These are phyloP conservation scores for Zaprionus capensis DNA, from an alignment of 1,140 invertebrate species.

Conservation along the genomic window DNA sequence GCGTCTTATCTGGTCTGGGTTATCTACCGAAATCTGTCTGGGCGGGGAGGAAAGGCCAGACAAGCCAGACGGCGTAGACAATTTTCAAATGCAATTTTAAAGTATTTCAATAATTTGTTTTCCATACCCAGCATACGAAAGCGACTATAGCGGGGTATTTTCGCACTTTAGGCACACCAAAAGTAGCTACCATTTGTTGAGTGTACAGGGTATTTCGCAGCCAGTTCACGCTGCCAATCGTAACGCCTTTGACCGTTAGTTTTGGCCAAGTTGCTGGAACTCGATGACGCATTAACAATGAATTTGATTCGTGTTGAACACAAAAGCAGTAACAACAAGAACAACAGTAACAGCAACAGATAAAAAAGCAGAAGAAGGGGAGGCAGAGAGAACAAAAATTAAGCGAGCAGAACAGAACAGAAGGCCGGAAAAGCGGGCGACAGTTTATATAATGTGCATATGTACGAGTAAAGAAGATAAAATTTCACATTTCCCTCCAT, in stretches of 20 bases:
- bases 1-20: not conserved
- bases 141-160: not conserved
- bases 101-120: slow-evolving; percentile 34
- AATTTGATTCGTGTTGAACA: slow-evolving; percentile 23
- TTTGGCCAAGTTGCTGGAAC: slow-evolving; percentile 9
- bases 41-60: not conserved
- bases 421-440: slow-evolving; percentile 24
- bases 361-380: not conserved
- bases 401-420: not conserved
- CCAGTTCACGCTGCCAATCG: not conserved
- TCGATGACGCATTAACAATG: slow-evolving; percentile 17
- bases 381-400: not conserved
- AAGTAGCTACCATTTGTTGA: not conserved
- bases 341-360: not conserved
- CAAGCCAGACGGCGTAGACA: not conserved
- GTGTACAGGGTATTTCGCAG: not conserved
- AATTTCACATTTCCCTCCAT: slow-evolving; percentile 27
- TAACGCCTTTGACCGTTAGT: slow-evolving; percentile 14
- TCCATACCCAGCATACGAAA: not conserved
- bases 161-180: not conserved
- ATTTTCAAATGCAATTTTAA: slow-evolving; percentile 27
- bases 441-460: slow-evolving; percentile 18
- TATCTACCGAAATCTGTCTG: not conserved
- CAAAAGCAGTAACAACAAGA: slow-evolving; percentile 10
- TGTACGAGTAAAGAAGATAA: slow-evolving; percentile 8